Conservation (phyloP, 1,140 invertebrate genomes). For the Anadara kagoshimensis region DNA sequence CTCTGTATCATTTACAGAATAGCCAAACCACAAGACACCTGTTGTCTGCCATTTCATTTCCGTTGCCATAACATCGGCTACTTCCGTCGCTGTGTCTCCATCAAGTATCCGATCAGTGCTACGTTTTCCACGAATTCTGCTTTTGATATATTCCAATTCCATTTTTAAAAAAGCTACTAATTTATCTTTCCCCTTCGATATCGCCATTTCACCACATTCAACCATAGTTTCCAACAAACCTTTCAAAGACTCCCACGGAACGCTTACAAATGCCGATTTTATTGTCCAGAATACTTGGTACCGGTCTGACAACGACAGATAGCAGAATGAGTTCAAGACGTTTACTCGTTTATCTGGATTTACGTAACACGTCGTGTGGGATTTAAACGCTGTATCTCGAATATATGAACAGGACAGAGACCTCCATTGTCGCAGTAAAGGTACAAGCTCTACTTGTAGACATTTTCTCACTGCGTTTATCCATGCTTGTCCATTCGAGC, state of each 20-base stretch:
- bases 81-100: background rate
- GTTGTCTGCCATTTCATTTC: background rate
- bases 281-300: slow-evolving; percentile 25
- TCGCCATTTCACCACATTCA: background rate
- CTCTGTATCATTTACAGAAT: background rate
- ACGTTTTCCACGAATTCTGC: background rate
- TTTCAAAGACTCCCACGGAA: background rate
- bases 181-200: background rate
- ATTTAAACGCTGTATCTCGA: slow-evolving; percentile 8
- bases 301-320: background rate
- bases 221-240: background rate
- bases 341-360: background rate
- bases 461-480: slow-evolving; percentile 17
- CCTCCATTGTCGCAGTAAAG: slow-evolving; percentile 1
- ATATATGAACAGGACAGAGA: slow-evolving; percentile 5
- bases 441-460: slow-evolving; percentile 22
- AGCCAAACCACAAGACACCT: slow-evolving; percentile 15
- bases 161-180: background rate
- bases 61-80: slow-evolving; percentile 1
- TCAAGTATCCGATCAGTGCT: background rate
- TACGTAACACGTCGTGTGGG: slow-evolving; percentile 13
- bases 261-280: slow-evolving; percentile 13
- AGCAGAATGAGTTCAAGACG: slow-evolving; percentile 7
- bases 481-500: slow-evolving; percentile 4
- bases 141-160: background rate